Evolutionary conservation across 2,888 invertebrate genomes (phyloP).

Genomic region (Sphinx pinastri): DNA sequence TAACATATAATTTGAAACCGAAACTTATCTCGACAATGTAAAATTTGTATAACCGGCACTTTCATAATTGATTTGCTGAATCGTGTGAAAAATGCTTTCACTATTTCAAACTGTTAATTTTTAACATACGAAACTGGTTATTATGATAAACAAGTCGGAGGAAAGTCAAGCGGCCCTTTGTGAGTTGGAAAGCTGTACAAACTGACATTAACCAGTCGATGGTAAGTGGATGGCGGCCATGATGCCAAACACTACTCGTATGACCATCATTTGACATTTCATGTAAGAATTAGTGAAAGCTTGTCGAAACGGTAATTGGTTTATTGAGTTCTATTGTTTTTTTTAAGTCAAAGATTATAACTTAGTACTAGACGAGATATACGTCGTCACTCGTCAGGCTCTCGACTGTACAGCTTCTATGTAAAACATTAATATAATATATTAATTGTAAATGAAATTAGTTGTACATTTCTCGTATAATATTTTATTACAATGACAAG

Average conservation of each 20-base stretch:
- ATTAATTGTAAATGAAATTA: too few species aligned
- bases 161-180: conserved; percentile 49
- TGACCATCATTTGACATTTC: conserved; percentile 25
- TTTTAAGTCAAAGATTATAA: too few species aligned
- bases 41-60: conserved; percentile 2
- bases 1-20: background rate
- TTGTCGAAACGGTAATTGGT: conserved; percentile 25
- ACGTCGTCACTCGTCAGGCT: too few species aligned
- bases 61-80: conserved; percentile 20
- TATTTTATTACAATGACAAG: too few species aligned
- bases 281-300: conserved; percentile 22
- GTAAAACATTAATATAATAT: too few species aligned
- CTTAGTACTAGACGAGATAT: too few species aligned
- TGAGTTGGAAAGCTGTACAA: conserved; percentile 60
- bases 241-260: conserved; percentile 1
- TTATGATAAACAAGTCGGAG: conserved; percentile 35
- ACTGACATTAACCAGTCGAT: conserved; percentile 47
- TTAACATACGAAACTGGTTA: conserved; percentile 38
- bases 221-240: conserved; percentile 35
- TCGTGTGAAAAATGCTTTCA: conserved; percentile 32
- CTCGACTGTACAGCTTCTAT: too few species aligned
- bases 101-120: conserved; percentile 36
- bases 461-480: too few species aligned
- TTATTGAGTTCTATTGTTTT: background rate
- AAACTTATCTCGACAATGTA: background rate